Percentiles rank a stretch among this genome's conserved stretches.
Conservation (phyloP, 1,140 invertebrate species). For the Drosophila biarmipes region DNA sequence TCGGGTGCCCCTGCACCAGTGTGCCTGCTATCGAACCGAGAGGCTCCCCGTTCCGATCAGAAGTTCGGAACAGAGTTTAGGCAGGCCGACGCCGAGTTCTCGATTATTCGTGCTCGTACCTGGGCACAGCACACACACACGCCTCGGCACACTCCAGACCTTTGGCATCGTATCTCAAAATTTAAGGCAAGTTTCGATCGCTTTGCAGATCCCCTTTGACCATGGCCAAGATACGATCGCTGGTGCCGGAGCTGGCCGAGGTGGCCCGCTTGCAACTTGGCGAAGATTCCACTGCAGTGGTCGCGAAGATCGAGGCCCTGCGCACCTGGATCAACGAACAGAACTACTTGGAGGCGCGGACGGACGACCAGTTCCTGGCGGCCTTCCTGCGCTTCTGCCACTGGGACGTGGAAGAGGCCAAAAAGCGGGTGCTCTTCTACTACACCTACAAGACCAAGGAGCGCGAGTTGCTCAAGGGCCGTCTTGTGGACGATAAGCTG, state of each 20-base stretch:
- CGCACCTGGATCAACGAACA: conserved; percentile 88
- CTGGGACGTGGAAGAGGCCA: conserved; percentile 88
- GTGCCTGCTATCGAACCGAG: conserved; percentile 5
- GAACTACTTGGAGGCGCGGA: conserved; percentile 85
- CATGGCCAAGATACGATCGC: conserved; percentile 84
- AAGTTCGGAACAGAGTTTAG: conserved; percentile 10
- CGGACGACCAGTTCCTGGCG: conserved; percentile 87
- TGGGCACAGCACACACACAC: conserved; percentile 35
- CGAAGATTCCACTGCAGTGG: conserved; percentile 85
- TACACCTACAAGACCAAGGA: conserved; percentile 78
- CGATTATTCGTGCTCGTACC: conserved; percentile 58
- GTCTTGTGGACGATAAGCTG: conserved; percentile 72
- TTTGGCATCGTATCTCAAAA: conserved; percentile 27
- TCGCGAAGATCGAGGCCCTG: conserved; percentile 85
- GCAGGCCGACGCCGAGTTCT: conserved; percentile 44
- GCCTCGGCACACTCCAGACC: background rate
- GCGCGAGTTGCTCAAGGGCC: conserved; percentile 56
- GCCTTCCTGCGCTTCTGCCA: conserved; percentile 88
- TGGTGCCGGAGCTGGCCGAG: conserved; percentile 85
- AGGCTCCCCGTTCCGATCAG: background rate
- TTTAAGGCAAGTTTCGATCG: conserved; percentile 19
- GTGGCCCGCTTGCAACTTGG: conserved; percentile 86
- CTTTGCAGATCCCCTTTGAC: conserved; percentile 40
- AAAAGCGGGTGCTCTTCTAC: conserved; percentile 87
- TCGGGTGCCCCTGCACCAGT: conserved; percentile 10